Base-by-base conservation (phyloP, 2,888 invertebrate genomes). In the Apodemia mormo region DNA sequence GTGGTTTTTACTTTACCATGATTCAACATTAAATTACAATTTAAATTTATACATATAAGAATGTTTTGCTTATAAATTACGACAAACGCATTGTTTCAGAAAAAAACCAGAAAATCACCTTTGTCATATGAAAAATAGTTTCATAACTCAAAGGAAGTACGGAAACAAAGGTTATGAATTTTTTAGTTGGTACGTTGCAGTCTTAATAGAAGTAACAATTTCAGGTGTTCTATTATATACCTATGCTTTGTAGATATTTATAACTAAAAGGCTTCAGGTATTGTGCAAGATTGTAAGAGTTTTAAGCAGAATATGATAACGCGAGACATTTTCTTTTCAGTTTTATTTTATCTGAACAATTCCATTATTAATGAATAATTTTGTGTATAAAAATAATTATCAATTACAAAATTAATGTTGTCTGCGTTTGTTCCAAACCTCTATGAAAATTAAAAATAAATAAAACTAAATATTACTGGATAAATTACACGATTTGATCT, bases 101-200 rank as follows among this genome's bases (percentile, higher is more conserved):
- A 2, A 33, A 6, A 58, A 29, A 61, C 30, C 33, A 1, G 49
- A 33, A 58, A 58, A 61, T 61, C 61, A 61, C 61, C 61, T 61
- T 61, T 61, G 61, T 30, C 33, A 61, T 61, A 61, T 61, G 61
- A 61, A 61, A 61, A 30, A 61, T 61, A 61, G 61, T 61, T 61
- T 58, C 14, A 12, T 33, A 14, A 58, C 58, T 58, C 58, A 58
- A 58, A 58, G 58, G 58, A 58, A 33, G 49, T 12, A 49, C 49
- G 33, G 58, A 58, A 43, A 68, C 68, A 68, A 68, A 68, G 65
- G 69, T 65, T 69, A 69, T 56, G 65, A 69, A 65, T 69, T 66
- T 65, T 65, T 54, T 69, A 43, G 33, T n/a, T 30, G 54, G 65
- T 65, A 65, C 69, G 65, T 65, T 61, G 61, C 37, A 61, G 65